Evolutionary conservation across 2,888 invertebrate genomes (phyloP), one percentile per base, ranked within the genome.

Genomic region (Dexiosoma caninum): DNA sequence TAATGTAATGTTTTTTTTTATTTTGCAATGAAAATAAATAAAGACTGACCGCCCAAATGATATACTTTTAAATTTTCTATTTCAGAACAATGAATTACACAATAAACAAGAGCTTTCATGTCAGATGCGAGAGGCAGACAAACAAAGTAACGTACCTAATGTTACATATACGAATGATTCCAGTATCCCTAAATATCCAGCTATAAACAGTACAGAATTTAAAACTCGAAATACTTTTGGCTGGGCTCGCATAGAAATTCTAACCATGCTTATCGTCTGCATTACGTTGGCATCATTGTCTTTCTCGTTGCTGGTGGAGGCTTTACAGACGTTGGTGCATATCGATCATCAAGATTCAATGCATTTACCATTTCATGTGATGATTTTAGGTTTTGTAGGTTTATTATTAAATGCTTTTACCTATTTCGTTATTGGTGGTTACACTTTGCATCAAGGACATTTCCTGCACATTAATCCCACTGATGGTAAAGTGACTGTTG

Each of bases 211-310:
- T 27, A 1, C 21, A 0, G 95, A 95, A 84, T 91, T 91, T 40
- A 92, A 92, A 82, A 91, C 97, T 75, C 94, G 94, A 80, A 97
- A 97, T 89, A 97, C 97, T 0, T 97, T 97, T 86, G 97, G 97
- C 8, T 97, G 97, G 97, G 95, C 96, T 2, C 93, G 97, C 82
- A 95, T 97, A 64, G 96, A 97, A 86, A 95, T 97, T n/a, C 92
- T 97, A 7, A 94, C 95, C 46, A 94, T 95, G 91, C 90, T 97
- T 49, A 93, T 95, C 2, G 95, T 95, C 62, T 95, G 95, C 88
- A 94, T 96, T 44, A 94, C 97, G 84, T 92, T 97, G 81, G 94
- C 94, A 0, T 96, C 97, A 0, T 92, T 97, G 78, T 94, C 95
- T 51, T 95, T 97, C 87, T 95, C 96, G 0, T 91, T 96, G 53